Evolutionary conservation across 1,140 invertebrate species (phyloP).

Genomic region (Scaptomyza graminum): DNA sequence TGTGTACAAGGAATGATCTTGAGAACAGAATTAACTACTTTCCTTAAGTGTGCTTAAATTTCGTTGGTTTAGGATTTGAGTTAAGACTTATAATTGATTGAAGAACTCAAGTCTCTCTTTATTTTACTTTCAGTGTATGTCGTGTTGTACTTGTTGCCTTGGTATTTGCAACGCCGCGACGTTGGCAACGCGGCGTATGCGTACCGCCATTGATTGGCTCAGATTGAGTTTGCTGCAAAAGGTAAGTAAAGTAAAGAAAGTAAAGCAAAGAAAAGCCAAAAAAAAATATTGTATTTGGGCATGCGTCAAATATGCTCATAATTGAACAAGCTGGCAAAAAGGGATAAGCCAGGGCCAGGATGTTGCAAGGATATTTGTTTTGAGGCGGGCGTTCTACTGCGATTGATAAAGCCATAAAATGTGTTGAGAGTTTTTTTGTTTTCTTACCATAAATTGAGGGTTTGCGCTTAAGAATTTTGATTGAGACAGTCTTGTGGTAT

Average conservation of each 20-base stretch:
- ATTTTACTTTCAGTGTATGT: conserved; percentile 16
- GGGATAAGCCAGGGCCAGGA: conserved; percentile 23
- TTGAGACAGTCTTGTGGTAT: conserved; percentile 38
- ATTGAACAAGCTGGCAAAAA: conserved; percentile 60
- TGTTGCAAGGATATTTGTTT: not conserved
- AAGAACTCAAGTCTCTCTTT: not conserved
- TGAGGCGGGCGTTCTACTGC: conserved; percentile 3
- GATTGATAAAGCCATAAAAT: conserved; percentile 24
- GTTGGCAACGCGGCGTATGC: conserved; percentile 65
- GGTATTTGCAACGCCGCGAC: conserved; percentile 17
- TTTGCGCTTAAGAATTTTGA: conserved; percentile 32
- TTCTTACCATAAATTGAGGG: conserved; percentile 9
- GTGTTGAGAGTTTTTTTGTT: conserved; percentile 3
- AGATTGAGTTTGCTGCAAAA: conserved; percentile 46
- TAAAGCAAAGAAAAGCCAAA: not conserved
- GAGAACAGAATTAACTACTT: too few species aligned
- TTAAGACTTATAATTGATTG: not conserved
- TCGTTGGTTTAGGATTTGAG: too few species aligned
- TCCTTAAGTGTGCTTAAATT: too few species aligned
- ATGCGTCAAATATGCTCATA: conserved; percentile 59
- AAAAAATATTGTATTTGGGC: conserved; percentile 43
- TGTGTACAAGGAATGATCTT: too few species aligned
- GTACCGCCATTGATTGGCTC: conserved; percentile 71
- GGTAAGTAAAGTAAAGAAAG: not conserved
- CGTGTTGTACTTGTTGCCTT: conserved; percentile 47